These are phyloP conservation scores for Schizaphis graminum DNA, from an alignment of 2,888 invertebrate species.

Conservation along the genomic window DNA sequence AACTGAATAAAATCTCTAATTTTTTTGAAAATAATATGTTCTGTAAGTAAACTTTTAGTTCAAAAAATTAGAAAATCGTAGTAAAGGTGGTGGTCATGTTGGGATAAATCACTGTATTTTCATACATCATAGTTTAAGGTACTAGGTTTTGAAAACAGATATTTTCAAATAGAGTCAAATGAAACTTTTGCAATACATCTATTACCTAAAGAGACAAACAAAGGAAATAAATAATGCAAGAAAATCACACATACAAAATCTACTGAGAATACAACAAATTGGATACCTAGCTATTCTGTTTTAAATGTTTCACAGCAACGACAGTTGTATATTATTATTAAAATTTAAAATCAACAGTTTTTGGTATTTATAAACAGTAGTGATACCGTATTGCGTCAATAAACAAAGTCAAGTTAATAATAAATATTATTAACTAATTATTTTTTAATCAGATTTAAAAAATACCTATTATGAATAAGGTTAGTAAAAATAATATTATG, in stretches of 20 bases:
- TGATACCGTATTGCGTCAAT: not conserved
- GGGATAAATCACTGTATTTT: not conserved
- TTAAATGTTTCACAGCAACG: not conserved
- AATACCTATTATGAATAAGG: not conserved
- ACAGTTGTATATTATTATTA: not conserved
- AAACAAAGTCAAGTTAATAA: not conserved
- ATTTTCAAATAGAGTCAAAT: not conserved
- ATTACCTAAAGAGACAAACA: not conserved
- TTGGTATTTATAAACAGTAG: not conserved
- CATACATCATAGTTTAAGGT: not conserved
- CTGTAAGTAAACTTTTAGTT: not conserved
- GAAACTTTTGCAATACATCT: not conserved
- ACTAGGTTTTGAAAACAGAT: not conserved
- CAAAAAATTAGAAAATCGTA: not conserved
- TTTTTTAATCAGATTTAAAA: not conserved
- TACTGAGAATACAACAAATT: not conserved
- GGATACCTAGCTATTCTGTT: not conserved
- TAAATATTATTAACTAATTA: not conserved
- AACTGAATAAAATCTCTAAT: not conserved
- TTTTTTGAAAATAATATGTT: not conserved
- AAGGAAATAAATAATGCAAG: not conserved
- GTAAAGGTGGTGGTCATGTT: not conserved
- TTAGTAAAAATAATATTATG: not conserved
- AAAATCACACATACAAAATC: not conserved
- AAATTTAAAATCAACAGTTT: not conserved